A percentile compares a stretch with the other conserved stretches of the same genome.
Evolutionary conservation across 2,888 invertebrate species (phyloP).

Genomic region (Drosophila subquinaria): DNA sequence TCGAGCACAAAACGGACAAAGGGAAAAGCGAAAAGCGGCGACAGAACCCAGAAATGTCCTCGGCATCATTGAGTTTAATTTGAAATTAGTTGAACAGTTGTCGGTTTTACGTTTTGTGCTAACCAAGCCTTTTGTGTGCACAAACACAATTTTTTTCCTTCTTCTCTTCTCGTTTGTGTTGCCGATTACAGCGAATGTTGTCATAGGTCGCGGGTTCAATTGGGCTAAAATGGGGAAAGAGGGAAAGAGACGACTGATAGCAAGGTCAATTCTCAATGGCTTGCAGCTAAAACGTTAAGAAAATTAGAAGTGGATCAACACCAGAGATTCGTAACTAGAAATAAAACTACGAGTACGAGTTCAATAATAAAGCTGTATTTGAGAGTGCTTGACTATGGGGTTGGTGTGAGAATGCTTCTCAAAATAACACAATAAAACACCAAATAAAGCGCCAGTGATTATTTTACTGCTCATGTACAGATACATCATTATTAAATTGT

Average conservation of each 20-base stretch:
- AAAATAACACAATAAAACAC: no score
- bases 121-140: constrained; percentile 59
- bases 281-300: constrained; percentile 21
- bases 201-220: constrained; percentile 48
- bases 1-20: constrained; percentile 43
- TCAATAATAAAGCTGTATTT: not conserved
- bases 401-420: no score
- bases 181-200: constrained; percentile 21
- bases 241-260: constrained; percentile 15
- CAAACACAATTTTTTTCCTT: constrained; percentile 39
- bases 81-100: constrained; percentile 74
- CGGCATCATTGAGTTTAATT: constrained; percentile 69
- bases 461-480: no score
- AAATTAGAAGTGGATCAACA: constrained; percentile 21
- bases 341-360: not conserved
- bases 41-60: constrained; percentile 1
- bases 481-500: no score
- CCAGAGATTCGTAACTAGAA: constrained; percentile 2
- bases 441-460: no score
- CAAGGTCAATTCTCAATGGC: constrained; percentile 33
- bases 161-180: constrained; percentile 6
- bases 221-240: constrained; percentile 21
- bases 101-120: constrained; percentile 60
- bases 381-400: not conserved
- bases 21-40: not conserved